Evolutionary conservation across 2,113 vertebrate species (phyloP).

Genomic region (Vidua macroura): DNA sequence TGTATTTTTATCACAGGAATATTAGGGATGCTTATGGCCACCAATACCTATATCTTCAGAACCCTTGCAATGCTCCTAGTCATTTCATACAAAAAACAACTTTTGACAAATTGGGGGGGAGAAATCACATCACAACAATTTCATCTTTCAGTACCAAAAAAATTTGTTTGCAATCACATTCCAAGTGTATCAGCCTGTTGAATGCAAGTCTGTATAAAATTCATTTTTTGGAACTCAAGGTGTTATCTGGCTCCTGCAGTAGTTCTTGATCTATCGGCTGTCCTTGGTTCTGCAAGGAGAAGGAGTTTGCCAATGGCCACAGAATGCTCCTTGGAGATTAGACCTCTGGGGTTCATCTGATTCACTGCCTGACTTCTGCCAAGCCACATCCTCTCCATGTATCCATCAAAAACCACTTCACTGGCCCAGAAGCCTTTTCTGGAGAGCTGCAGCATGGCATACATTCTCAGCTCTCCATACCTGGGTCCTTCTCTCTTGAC

Average conservation of each 20-base stretch:
- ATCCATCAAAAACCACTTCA: background rate
- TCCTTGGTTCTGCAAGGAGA: background rate
- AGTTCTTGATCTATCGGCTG: background rate
- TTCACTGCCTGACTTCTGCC: background rate
- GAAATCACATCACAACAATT: background rate
- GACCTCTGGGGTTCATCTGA: background rate
- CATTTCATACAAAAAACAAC: background rate
- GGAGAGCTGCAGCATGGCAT: background rate
- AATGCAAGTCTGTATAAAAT: background rate
- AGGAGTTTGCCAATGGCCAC: background rate
- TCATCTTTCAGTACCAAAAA: background rate
- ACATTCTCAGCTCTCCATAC: background rate
- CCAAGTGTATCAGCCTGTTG: background rate
- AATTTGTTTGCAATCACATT: background rate
- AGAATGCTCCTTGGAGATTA: fast-evolving
- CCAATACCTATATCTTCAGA: background rate
- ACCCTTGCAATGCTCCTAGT: background rate
- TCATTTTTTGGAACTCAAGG: background rate
- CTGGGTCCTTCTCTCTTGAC: background rate
- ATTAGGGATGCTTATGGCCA: background rate
- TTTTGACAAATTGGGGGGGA: background rate
- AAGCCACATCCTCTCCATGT: background rate
- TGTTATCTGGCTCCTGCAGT: background rate
- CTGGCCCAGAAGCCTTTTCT: background rate
- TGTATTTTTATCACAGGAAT: background rate